Evolutionary conservation across 2,113 vertebrate genomes (phyloP).

Genomic region (Apodemus speciosus): DNA sequence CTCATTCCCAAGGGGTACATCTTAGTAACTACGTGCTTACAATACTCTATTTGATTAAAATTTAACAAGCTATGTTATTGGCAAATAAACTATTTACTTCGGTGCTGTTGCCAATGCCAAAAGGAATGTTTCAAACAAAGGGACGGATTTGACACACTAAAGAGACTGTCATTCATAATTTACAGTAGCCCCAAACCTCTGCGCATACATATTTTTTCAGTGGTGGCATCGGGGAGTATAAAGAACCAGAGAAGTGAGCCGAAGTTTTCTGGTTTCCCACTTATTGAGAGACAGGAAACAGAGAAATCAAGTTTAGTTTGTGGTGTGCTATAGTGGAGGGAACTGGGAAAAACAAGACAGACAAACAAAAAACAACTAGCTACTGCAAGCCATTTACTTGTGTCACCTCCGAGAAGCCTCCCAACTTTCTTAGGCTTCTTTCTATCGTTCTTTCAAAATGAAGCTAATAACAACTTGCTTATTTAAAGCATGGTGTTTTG

Average conservation of each 20-base stretch:
- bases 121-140: slow-evolving; percentile 74
- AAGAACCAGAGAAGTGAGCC: slow-evolving; percentile 34
- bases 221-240: not conserved
- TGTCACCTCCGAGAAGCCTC: not conserved
- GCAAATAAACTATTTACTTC: slow-evolving; percentile 80
- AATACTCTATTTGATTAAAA: slow-evolving; percentile 83
- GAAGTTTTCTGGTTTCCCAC: slow-evolving; percentile 43
- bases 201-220: not conserved
- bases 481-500: slow-evolving; percentile 27
- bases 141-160: slow-evolving; percentile 65
- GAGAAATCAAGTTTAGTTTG: slow-evolving; percentile 46
- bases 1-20: slow-evolving; percentile 72
- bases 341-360: not conserved
- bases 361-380: not conserved
- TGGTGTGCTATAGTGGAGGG: not conserved
- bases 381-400: not conserved
- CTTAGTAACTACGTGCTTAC: slow-evolving; percentile 74
- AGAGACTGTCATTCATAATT: slow-evolving; percentile 75
- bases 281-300: slow-evolving; percentile 33
- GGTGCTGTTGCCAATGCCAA: slow-evolving; percentile 43
- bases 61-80: slow-evolving; percentile 83
- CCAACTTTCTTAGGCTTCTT: not conserved
- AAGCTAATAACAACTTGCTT: slow-evolving; percentile 7
- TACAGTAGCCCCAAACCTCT: slow-evolving; percentile 50
- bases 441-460: slow-evolving; percentile 21